These are phyloP conservation scores for Karalla daura DNA, from an alignment of 2,797 vertebrate species.

Conservation along the genomic window DNA sequence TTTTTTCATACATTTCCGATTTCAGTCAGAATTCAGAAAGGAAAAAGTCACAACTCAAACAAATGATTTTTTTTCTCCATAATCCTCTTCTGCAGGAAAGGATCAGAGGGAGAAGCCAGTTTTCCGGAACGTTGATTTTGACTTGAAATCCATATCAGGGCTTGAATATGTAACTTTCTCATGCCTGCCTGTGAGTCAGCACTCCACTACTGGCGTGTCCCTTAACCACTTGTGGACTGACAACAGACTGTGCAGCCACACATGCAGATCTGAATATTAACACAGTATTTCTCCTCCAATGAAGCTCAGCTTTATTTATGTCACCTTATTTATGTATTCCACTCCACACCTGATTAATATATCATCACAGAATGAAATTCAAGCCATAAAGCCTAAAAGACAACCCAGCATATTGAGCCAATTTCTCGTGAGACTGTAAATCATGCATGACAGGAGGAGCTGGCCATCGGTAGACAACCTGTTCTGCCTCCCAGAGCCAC, in stretches of 20 bases:
- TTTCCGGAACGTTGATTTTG: not conserved
- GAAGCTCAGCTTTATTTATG: not conserved
- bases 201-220: not conserved
- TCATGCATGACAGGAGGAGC: not conserved
- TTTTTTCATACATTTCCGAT: no score
- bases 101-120: not conserved
- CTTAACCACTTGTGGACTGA: not conserved
- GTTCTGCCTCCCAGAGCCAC: not conserved
- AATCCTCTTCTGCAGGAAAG: no score
- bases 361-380: not conserved
- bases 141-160: not conserved
- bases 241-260: no score
- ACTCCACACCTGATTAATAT: not conserved
- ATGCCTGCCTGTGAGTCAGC: not conserved
- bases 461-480: not conserved
- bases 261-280: no score
- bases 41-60: no score
- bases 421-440: not conserved
- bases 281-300: not conserved
- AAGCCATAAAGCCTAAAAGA: not conserved
- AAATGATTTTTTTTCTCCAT: no score
- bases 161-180: no score
- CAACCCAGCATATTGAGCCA: not conserved
- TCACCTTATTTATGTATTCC: not conserved
- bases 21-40: no score